Conservation (phyloP, 2,888 invertebrate genomes). For the Antheraea yamamai region DNA sequence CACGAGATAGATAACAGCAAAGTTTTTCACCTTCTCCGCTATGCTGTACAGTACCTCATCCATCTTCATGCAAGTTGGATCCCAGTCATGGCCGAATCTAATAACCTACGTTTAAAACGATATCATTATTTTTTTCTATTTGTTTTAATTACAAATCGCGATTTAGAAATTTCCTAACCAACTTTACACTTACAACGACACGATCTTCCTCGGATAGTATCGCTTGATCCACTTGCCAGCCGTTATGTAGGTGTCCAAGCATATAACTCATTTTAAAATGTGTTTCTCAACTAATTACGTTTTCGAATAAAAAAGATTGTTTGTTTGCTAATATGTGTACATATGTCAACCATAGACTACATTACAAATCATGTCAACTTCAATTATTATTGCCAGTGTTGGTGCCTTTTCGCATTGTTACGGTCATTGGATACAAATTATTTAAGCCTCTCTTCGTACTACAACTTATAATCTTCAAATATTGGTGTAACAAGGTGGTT, state of each 20-base stretch:
- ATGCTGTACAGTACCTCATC: slow-evolving; percentile 98
- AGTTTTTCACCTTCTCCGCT: slow-evolving; percentile 99
- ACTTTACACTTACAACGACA: slow-evolving; percentile 89
- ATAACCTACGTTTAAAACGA: slow-evolving; percentile 85
- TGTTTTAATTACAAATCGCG: neutral
- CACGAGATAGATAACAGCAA: slow-evolving; percentile 98
- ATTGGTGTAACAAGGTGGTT: no score
- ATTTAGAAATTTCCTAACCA: slow-evolving; percentile 23
- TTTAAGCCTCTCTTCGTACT: no score
- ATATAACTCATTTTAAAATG: slow-evolving; percentile 96
- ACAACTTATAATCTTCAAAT: no score
- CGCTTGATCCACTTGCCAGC: slow-evolving; percentile 99
- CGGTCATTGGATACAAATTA: no score
- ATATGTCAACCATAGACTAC: no score
- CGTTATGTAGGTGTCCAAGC: slow-evolving; percentile 99
- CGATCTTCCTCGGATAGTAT: slow-evolving; percentile 99
- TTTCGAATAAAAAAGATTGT: neutral
- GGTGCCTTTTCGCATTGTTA: no score
- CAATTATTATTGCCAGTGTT: neutral
- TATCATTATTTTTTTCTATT: neutral
- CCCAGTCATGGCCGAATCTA: slow-evolving; percentile 99
- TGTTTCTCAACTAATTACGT: neutral
- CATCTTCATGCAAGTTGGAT: slow-evolving; percentile 99
- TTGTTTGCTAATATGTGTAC: no score
- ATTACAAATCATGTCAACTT: neutral